Base-by-base conservation (phyloP, 35 echinoderm and acorn worm genomes). In the Diadema setosum region DNA sequence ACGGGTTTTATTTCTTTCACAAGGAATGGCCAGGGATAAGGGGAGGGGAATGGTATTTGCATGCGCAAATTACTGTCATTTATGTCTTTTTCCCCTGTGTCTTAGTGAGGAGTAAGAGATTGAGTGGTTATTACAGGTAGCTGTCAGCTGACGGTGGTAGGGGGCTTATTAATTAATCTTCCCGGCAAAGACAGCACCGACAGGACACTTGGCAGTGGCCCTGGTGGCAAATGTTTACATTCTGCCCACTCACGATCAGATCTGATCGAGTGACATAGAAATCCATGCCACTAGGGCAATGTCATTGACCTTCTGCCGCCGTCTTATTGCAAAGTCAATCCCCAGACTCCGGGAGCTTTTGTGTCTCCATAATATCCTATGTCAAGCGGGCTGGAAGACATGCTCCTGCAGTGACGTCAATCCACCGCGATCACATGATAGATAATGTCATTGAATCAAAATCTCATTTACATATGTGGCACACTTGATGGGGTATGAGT, bases 401-500 rank as follows among this genome's bases (percentile, higher is more conserved):
- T 78, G 40, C 73, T 44, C 40, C 73, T 44, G 73, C n/a, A n/a
- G n/a, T 78, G 73, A 78, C 73, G 73, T 78, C 73, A 78, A 78
- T 78, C 40, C 73, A 39, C 33, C 37, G 9, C 44, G 73, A 78
- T 78, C 73, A 78, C 73, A 78, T 78, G 73, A 78, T 78, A 78
- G 73, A 78, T 78, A 78, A 78, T 78, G 73, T 78, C 73, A 78
- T 78, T 78, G 73, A 78, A 78, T 78, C 73, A 78, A 78, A 78
- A 78, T 78, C 73, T 78, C 73, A 78, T 78, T 78, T 78, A 78
- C 73, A 78, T 78, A 78, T 78, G 73, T 78, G 73, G 73, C 40
- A 78, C 73, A 78, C 73, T 78, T 78, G 11, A 78, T 78, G 73
- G 73, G 36, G 73, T 25, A 78, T 78, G 73, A 78, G 73, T 78